These are phyloP conservation scores for Trichoplax adhaerens DNA, from an alignment of 37 sponge, comb jelly and placozoan genomes.

Conservation along the genomic window DNA sequence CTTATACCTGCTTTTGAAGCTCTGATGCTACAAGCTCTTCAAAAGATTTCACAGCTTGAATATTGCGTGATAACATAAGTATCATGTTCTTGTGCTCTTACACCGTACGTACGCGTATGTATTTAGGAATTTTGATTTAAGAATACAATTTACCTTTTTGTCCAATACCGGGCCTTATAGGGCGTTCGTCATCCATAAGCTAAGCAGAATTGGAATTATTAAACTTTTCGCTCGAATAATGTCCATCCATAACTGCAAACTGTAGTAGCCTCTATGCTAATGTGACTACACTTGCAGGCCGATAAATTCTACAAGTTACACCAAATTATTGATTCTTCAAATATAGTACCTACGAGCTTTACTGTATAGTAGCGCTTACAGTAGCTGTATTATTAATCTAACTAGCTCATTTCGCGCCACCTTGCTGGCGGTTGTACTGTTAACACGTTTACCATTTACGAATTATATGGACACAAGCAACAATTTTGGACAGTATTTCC, in stretches of 20 bases:
- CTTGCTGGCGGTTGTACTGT: too few species aligned
- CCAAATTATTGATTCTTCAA: conserved; percentile 1
- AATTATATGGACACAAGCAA: too few species aligned
- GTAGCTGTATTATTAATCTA: too few species aligned
- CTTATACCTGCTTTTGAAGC: conserved; percentile 3
- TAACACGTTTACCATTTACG: too few species aligned
- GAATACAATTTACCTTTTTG: background rate
- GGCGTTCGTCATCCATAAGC: conserved; percentile 17
- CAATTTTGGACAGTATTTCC: too few species aligned
- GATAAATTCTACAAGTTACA: background rate
- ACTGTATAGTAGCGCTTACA: background rate
- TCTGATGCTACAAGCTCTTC: conserved; percentile 33
- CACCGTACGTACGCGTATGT: too few species aligned
- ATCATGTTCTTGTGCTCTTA: too few species aligned
- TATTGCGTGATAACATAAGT: background rate
- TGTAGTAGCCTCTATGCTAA: background rate
- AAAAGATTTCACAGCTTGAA: conserved; percentile 17
- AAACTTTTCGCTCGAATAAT: too few species aligned
- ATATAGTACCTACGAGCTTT: background rate
- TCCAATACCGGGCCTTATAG: conserved; percentile 36
- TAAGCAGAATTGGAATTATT: background rate
- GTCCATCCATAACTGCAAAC: background rate
- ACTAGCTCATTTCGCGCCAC: too few species aligned
- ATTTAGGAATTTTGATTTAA: too few species aligned
- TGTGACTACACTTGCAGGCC: background rate